Evolutionary conservation across 92 coral and sea anemone species (phyloP).

Genomic region (Actinostola sp.): DNA sequence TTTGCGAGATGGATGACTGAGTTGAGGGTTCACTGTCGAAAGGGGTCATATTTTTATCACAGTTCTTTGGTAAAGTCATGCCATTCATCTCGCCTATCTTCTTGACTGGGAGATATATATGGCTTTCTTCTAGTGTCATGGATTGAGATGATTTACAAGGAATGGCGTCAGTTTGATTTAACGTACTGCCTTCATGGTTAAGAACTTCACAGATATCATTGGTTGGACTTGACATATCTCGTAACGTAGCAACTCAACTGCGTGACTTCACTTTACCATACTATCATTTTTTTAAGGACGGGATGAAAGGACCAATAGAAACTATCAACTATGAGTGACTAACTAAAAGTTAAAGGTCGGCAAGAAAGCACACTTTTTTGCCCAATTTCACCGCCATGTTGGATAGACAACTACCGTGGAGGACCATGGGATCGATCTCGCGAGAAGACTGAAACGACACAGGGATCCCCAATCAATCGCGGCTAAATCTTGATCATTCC

Average conservation of each 20-base stretch:
- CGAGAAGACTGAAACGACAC: slow-evolving; percentile 4
- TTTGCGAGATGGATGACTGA: neutral
- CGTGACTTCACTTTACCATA: slow-evolving; percentile 8
- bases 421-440: slow-evolving; percentile 18
- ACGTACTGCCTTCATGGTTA: slow-evolving; percentile 1
- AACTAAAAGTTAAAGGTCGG: slow-evolving; percentile 4
- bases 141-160: slow-evolving; percentile 24
- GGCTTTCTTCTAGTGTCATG: slow-evolving; percentile 12
- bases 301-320: slow-evolving; percentile 1
- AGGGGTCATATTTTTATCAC: slow-evolving; percentile 16
- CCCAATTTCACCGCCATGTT: slow-evolving; percentile 44
- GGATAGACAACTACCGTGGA: slow-evolving; percentile 13
- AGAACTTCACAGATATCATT: slow-evolving; percentile 15
- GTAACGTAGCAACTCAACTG: slow-evolving; percentile 24
- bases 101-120: slow-evolving; percentile 37
- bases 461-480: neutral
- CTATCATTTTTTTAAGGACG: slow-evolving; percentile 20
- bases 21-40: slow-evolving; percentile 28
- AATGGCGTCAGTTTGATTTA: neutral
- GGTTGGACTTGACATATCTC: slow-evolving; percentile 25
- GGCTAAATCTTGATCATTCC: too few relatives aligned
- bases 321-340: neutral
- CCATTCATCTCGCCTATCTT: slow-evolving; percentile 80
- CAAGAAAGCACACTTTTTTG: slow-evolving; percentile 17
- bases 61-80: slow-evolving; percentile 41